Base-by-base conservation (phyloP, 92 coral and sea anemone genomes). In the Umimayanthus chanpuru region DNA sequence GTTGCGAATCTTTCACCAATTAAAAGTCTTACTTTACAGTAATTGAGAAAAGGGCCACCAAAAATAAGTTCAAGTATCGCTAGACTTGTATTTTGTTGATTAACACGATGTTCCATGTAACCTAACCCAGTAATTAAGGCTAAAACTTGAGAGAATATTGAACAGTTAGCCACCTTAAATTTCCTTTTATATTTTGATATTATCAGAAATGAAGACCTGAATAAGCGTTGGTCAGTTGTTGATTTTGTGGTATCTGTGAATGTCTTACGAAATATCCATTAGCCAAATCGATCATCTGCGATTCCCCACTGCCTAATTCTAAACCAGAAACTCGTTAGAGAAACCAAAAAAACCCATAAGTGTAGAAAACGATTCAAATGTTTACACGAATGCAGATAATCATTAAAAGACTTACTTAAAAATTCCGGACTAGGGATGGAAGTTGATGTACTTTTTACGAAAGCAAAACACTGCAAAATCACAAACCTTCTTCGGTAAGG, bases 401-500 rank as follows among this genome's bases (percentile, higher is more conserved):
- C 43, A 26, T 40, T 38, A 71, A 71, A 83, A 83, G 25, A 41
- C 38, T 44, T 14, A 53, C 25, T 14, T 41, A 15, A 83, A 81
- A 83, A 4, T 41, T 70, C 78, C 41, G 41, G 78, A 16, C 40
- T 40, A 44, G 77, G 14, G 29, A 58, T 56, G 28, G 43, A 85
- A 61, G 70, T 65, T 21, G 82, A 61, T 55, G 47, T 16, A 64
- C 61, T 85, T 41, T 79, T 77, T 72, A 79, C 23, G 2, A 65
- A 84, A 88, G 36, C 70, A 77, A 77, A 65, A 43, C 56, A 38
- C 28, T 21, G 88, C 85, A 80, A 40, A 65, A 41, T 26, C 20
- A 85, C 81, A 16, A 89, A 97, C 99, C 99, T 91, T 93, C 95
- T 72, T 93, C 98, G 5, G 94, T 95, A 0, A 97, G 98, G n/a